Evolutionary conservation across 1,140 invertebrate species (phyloP), one percentile per base, ranked within the genome.

Genomic region (Diabrotica undecimpunctata): DNA sequence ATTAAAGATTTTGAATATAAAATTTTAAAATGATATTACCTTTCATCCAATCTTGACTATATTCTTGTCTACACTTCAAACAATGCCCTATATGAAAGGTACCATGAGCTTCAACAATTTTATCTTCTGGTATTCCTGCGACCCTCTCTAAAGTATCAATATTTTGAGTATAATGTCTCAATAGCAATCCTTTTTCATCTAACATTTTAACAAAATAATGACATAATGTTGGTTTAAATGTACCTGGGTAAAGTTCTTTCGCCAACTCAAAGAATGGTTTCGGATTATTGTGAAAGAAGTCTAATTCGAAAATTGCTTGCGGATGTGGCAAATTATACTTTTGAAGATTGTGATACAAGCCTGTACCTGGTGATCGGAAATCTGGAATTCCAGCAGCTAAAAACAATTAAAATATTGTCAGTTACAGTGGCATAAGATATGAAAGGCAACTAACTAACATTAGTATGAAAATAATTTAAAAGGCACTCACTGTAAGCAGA

Each of bases 301-400:
- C 86, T 35, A 97, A 87, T 77, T 97, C 94, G 81, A 98, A 97
- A 71, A 98, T 95, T n/a, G 93, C 90, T 76, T 95, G 90, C n/a
- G 95, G 95, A 82, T 95, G 86, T 0, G 94, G 93, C 53, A 98
- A 82, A 72, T 95, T 89, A 77, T 96, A 97, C 78, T 97, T 95
- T 66, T 90, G 83, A 39, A 98, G 82, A 79, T 97, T 97, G 76
- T 92, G 86, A 81, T 98, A 99, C 1, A 99, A 80, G 5, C 96
- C 96, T 67, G 89, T 92, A 37, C 89, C 90, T 6, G 94, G 94
- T 38, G 92, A 95, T 12, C 96, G 87, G 81, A 94, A 95, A 79
- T 97, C 95, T 51, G 95, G 96, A 75, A 98, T 97, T 64, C 95
- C 95, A 66, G 94, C 93, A 80, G 94, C 94, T 93, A 79, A 69